phyloP scores from a whole-genome alignment of 53 echinoderm and acorn worm genomes.

The Temnopleurus reevesii region DNA sequence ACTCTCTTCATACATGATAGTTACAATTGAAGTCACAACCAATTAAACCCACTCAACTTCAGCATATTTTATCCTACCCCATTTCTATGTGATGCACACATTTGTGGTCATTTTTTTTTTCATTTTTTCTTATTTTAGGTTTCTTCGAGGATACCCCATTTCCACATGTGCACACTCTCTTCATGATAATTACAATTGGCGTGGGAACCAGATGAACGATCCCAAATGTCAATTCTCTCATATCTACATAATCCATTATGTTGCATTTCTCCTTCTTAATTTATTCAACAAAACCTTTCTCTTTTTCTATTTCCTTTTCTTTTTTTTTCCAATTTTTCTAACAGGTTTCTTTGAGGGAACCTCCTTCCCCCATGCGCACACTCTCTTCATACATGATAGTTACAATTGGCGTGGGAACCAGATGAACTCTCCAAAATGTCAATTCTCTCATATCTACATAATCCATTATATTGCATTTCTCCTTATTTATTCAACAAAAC shows the following conservation, averaged over 20 bases:
- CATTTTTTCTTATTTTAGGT: constrained; percentile 57
- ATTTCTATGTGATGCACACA: too few relatives aligned
- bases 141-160: constrained; percentile 67
- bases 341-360: constrained; percentile 72
- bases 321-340: background rate
- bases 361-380: constrained; percentile 83
- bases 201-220: background rate
- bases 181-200: constrained; percentile 51
- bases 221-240: too few relatives aligned
- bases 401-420: constrained; percentile 15
- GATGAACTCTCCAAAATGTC: background rate
- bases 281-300: background rate
- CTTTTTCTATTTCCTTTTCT: background rate
- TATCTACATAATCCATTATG: too few relatives aligned
- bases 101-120: background rate
- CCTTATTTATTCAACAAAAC: too few relatives aligned
- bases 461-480: too few relatives aligned
- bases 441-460: too few relatives aligned
- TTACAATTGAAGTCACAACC: constrained; percentile 6
- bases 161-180: constrained; percentile 84
- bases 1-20: constrained; percentile 65
- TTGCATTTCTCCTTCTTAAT: too few relatives aligned
- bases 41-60: too few relatives aligned
- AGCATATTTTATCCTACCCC: too few relatives aligned
- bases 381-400: constrained; percentile 60